Evolutionary conservation across 2,113 vertebrate species (phyloP), one percentile per base, ranked within the genome.

Genomic region (Sardina pilchardus): DNA sequence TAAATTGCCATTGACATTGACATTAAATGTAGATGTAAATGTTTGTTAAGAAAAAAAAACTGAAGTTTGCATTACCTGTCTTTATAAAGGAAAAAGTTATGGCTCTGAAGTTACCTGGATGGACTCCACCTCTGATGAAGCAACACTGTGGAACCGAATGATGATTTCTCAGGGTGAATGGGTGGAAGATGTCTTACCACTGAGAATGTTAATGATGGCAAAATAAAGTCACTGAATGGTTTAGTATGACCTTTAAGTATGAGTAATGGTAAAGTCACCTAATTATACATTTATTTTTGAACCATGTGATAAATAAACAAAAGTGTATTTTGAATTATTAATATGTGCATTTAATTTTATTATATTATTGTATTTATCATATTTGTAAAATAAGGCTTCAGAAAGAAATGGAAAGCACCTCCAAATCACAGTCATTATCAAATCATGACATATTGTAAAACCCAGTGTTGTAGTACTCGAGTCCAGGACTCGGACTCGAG

Each of bases 21-120:
- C 59, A 67, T 8, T 67, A 19, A 17, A 56, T 56, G 16, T 21
- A 56, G n/a, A 67, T 30, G 6, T 75, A 34, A 56, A 19, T 42
- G 39, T 42, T 42, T 19, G 19, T 59, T 6, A 1, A 6, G 1
- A 24, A 4, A 59, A 24, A 59, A 59, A 6, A 6, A 6, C 53
- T 50, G 26, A 45, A 34, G 44, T 85, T 26, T 75, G 45, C 26
- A 34, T 9, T 88, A 26, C 63, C 4, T 90, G 7, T 92, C 78
- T 86, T 39, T 85, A 1, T 91, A 81, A 90, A 99, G 98, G 98
- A 43, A 96, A 94, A 94, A 98, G 97, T 91, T 97, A 97, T 9
- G 97, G 97, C 17, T 93, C 94, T 53, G 90, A 92, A 0, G 98
- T 97, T 67, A 94, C 93, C 26, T 99, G 98, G 98, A 99, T 99